Conservation (phyloP, 2,888 invertebrate species). For the Synergus gifuensis region DNA sequence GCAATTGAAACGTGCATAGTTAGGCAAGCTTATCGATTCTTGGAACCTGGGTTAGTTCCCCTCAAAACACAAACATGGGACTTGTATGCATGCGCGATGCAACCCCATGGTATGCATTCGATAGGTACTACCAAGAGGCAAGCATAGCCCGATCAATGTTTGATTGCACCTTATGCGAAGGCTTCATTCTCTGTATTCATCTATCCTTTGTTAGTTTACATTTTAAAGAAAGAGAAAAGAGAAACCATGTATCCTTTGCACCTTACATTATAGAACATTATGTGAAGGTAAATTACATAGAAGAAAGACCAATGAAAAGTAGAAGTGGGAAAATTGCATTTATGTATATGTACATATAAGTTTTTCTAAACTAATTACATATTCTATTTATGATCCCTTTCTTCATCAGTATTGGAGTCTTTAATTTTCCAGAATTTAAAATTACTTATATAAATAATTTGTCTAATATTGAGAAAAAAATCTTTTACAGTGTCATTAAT, state of each 20-base stretch:
- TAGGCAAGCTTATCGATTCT: conserved; percentile 71
- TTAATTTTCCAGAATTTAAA: no score
- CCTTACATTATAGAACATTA: no score
- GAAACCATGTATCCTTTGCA: conserved; percentile 4
- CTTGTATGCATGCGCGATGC: conserved; percentile 69
- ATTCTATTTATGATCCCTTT: no score
- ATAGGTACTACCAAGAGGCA: conserved; percentile 66
- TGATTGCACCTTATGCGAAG: conserved; percentile 60
- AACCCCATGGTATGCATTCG: conserved; percentile 70
- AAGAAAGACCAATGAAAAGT: no score
- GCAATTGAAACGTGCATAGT: conserved; percentile 65
- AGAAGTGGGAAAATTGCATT: no score
- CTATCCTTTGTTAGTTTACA: conserved; percentile 33
- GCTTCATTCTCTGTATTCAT: conserved; percentile 52
- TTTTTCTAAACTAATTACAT: no score
- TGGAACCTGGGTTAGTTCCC: conserved; percentile 63
- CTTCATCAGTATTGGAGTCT: no score
- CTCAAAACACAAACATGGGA: conserved; percentile 70
- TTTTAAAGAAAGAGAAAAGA: conserved; percentile 1
- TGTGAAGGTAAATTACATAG: no score
- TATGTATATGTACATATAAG: no score
- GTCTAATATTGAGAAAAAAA: not conserved
- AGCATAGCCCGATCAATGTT: conserved; percentile 59
- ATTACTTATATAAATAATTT: no score
- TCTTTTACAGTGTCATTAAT: no score